These are phyloP conservation scores for Meleagris gallopavo DNA, from an alignment of 2,113 vertebrate species.

Conservation along the genomic window DNA sequence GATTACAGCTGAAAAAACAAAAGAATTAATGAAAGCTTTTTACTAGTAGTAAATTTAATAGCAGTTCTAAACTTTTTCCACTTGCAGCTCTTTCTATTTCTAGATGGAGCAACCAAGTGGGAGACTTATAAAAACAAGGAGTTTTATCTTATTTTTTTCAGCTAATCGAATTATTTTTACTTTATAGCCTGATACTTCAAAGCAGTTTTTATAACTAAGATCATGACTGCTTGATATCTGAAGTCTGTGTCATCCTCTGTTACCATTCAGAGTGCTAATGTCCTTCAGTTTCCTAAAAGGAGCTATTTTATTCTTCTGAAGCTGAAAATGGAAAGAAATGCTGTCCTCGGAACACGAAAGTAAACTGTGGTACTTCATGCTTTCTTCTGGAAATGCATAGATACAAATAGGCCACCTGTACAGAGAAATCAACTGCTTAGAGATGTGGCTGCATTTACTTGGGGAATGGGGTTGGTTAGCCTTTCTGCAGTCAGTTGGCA, in stretches of 20 bases:
- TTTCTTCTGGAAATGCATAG: neutral
- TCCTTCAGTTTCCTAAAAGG: neutral
- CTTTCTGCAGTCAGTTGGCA: neutral
- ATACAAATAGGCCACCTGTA: accelerated
- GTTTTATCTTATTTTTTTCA: neutral
- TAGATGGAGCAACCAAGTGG: neutral
- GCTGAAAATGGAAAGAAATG: neutral
- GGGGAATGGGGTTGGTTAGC: neutral
- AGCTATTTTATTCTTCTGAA: neutral
- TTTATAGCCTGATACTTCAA: neutral
- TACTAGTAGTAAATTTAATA: neutral
- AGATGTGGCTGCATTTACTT: neutral
- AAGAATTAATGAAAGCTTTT: conserved; percentile 29
- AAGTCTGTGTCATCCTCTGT: neutral
- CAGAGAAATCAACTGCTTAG: neutral
- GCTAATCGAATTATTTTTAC: neutral
- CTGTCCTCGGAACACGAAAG: accelerated
- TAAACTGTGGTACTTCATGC: neutral
- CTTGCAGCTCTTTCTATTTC: neutral
- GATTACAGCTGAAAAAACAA: conserved; percentile 16
- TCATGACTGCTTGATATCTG: neutral
- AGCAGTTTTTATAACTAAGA: neutral
- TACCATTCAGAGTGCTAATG: neutral
- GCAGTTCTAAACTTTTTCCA: neutral
- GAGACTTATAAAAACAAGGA: neutral